Evolutionary conservation across 2,797 vertebrate genomes (phyloP), one percentile per base, ranked within the genome.

Genomic region (Moxostoma hubbsi): DNA sequence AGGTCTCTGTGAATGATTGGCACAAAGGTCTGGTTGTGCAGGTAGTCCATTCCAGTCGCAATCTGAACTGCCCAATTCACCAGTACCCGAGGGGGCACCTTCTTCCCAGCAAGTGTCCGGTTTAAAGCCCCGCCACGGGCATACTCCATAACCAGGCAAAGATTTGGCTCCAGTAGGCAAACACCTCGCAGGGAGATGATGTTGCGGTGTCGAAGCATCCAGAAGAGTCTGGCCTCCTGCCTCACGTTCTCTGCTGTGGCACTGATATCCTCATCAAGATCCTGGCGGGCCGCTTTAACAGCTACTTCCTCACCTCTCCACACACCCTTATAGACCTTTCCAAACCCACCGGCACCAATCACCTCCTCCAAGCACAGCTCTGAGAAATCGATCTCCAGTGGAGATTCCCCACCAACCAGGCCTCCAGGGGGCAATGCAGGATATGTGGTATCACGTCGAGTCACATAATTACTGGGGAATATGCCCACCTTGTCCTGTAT

Each of bases 61-160:
- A 98, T 93, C 92, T 98, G 96, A 79, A 98, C 96, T 0, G 96
- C 96, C 96, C 96, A 97, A 93, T 97, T 96, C 82, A 98, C 96
- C 90, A 98, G 90, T 47, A 97, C 95, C 45, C 94, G 93, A 0
- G 96, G 96, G 24, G 96, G 94, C 49, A 97, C 95, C 86, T 94
- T 95, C 84, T 94, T 95, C 57, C 96, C 96, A 0, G 96, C 95
- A 74, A 98, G 91, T 1, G 95, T 94, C 63, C 96, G 90, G 88
- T 95, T 97, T 82, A 98, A 91, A 0, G 95, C 94, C 5, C 96
- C 96, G 0, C 96, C 95, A 47, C 95, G 92, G 83, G 96, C 96
- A 7, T 96, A 97, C 86, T 97, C 96, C 96, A 98, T 97, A 82
- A 97, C 96, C 86, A 97, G 89, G 90, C 96, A 98, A 78, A 97